Evolutionary conservation across 2,888 invertebrate species (phyloP).

Genomic region (Halictus ligatus): DNA sequence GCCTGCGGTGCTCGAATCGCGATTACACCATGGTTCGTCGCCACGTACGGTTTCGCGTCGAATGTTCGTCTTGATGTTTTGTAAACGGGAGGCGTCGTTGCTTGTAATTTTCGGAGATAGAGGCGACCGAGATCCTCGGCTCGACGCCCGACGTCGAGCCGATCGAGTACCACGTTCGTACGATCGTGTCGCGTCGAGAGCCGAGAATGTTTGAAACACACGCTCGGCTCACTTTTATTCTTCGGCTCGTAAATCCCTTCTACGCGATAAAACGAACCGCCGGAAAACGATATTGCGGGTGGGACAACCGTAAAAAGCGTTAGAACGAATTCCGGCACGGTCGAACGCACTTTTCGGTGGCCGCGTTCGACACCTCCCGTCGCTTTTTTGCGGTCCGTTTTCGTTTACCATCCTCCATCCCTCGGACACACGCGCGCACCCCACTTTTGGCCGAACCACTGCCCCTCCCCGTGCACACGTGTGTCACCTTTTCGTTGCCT

Average conservation of each 20-base stretch:
- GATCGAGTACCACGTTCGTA: neutral
- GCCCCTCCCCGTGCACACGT: neutral
- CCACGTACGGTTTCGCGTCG: neutral
- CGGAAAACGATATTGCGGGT: constrained; percentile 37
- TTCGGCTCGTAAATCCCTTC: constrained; percentile 33
- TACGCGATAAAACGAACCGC: constrained; percentile 47
- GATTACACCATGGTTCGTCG: constrained; percentile 6
- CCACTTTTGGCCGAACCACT: neutral
- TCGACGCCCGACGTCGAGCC: too few relatives aligned
- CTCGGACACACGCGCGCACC: neutral
- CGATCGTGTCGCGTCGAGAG: neutral
- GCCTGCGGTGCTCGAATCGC: constrained; percentile 79
- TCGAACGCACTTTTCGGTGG: constrained; percentile 16
- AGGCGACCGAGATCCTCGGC: too few relatives aligned
- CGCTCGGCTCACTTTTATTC: constrained; percentile 18
- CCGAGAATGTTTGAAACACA: neutral
- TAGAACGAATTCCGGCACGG: constrained; percentile 4
- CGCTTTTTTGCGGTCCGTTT: constrained; percentile 13
- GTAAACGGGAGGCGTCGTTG: neutral
- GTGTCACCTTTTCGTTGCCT: neutral
- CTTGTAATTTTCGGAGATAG: neutral
- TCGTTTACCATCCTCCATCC: neutral
- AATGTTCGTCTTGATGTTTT: neutral
- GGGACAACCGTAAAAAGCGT: constrained; percentile 37
- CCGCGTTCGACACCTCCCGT: neutral